A percentile compares a stretch with the other conserved stretches of the same genome.
Conservation (phyloP, 1,140 invertebrate genomes). For the Zaprionus tsacasi region DNA sequence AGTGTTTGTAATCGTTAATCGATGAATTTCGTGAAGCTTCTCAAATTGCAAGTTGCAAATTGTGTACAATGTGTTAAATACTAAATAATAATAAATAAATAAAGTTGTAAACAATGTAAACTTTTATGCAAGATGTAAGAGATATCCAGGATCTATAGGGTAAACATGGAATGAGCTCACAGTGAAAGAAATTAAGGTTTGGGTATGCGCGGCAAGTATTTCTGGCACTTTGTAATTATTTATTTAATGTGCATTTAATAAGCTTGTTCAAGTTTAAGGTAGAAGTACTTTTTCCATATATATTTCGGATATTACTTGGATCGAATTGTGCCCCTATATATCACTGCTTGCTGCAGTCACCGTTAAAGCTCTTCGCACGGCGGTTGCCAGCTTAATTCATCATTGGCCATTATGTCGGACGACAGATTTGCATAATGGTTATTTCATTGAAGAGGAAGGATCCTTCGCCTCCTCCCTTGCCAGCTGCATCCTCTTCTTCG, state of each 20-base stretch:
- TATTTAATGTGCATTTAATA: neutral
- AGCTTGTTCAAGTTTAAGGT: neutral
- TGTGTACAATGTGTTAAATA: neutral
- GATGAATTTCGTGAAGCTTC: neutral
- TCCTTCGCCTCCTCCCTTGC: neutral
- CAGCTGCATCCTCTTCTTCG: neutral
- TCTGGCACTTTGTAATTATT: neutral
- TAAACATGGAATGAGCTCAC: neutral
- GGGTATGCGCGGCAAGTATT: neutral
- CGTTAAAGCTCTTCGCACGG: conserved; percentile 3
- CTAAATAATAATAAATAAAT: neutral
- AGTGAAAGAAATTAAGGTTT: neutral
- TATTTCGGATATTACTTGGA: neutral
- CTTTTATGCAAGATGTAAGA: neutral
- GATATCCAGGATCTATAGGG: neutral
- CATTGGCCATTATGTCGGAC: conserved; percentile 64
- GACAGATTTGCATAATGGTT: conserved; percentile 79
- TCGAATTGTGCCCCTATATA: neutral
- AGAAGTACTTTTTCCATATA: neutral
- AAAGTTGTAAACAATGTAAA: neutral
- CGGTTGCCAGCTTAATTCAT: conserved; percentile 46
- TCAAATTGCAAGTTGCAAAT: neutral
- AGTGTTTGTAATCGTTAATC: neutral
- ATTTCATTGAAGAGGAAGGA: conserved; percentile 58
- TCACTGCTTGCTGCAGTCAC: neutral